Evolutionary conservation across 1,140 invertebrate genomes (phyloP).

Genomic region (Drosophila trapezifrons): DNA sequence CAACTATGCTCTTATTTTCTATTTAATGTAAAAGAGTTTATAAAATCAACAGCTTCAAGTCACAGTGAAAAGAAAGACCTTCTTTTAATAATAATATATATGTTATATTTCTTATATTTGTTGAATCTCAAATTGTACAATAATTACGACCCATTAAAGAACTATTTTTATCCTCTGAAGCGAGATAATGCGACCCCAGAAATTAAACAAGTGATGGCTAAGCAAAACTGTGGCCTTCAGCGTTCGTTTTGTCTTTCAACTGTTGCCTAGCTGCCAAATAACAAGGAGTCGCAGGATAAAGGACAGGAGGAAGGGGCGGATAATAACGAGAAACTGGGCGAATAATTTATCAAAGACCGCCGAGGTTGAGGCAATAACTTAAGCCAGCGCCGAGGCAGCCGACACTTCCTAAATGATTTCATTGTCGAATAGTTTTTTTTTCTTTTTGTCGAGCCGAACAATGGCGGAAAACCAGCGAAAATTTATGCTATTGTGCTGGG

Average conservation of each 20-base stretch:
- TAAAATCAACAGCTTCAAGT: not conserved
- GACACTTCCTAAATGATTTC: conserved; percentile 79
- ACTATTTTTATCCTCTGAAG: conserved; percentile 13
- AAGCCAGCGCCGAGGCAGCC: conserved; percentile 41
- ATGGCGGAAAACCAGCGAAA: conserved; percentile 37
- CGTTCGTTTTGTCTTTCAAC: conserved; percentile 34
- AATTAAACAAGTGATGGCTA: conserved; percentile 54
- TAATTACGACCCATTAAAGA: conserved; percentile 53
- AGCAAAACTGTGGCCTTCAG: conserved; percentile 3
- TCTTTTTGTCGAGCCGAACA: conserved; percentile 32
- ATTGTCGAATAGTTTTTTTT: conserved; percentile 72
- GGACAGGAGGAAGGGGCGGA: not conserved
- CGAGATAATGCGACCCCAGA: not conserved
- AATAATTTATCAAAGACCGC: conserved; percentile 79
- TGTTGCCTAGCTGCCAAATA: conserved; percentile 41
- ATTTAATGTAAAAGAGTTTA: not conserved
- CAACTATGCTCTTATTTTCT: not conserved
- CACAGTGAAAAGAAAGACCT: too few species aligned
- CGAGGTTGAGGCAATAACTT: conserved; percentile 59
- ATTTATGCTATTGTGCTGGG: conserved; percentile 45
- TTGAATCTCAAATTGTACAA: not conserved
- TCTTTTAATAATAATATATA: too few species aligned
- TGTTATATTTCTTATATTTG: not conserved
- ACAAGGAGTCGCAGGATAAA: not conserved
- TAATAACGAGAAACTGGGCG: conserved; percentile 25